phyloP scores from a whole-genome alignment of 2,888 invertebrate species.

The Zonitis immaculata region DNA sequence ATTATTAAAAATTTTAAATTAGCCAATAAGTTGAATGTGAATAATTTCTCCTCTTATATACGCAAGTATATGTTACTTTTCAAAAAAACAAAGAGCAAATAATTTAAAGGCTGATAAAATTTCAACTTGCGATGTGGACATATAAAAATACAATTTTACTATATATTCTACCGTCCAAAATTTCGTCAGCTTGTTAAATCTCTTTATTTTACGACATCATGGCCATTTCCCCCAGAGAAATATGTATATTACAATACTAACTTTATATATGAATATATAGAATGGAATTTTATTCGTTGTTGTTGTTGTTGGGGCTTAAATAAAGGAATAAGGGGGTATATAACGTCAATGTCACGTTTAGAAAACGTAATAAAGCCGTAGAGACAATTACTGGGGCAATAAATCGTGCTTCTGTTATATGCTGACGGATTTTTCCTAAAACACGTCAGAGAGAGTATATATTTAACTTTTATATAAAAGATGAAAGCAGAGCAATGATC shows the following conservation, averaged over 20 bases:
- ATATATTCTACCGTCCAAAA: conserved; percentile 6
- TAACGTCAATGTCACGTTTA: conserved; percentile 1
- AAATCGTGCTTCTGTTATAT: conserved; percentile 23
- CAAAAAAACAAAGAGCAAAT: too few relatives aligned
- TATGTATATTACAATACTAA: neutral
- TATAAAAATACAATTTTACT: conserved; percentile 6
- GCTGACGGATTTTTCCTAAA: conserved; percentile 18
- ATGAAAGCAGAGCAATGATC: too few relatives aligned
- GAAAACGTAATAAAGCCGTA: conserved; percentile 11
- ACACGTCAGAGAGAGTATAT: too few relatives aligned
- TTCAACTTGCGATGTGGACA: neutral
- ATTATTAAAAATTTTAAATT: too few relatives aligned
- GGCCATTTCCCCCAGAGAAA: neutral
- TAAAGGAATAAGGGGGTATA: neutral
- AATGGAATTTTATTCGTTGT: neutral
- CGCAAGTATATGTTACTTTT: too few relatives aligned
- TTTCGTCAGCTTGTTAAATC: conserved; percentile 13
- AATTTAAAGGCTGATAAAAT: neutral
- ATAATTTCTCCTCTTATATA: too few relatives aligned
- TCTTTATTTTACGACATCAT: conserved; percentile 9
- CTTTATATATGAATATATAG: neutral
- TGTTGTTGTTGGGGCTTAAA: too few relatives aligned
- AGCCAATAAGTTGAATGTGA: too few relatives aligned
- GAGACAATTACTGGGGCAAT: conserved; percentile 23
- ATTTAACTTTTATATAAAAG: too few relatives aligned